These are phyloP conservation scores for Rhagoletis pomonella DNA, from an alignment of 1,140 invertebrate species.

Conservation along the genomic window DNA sequence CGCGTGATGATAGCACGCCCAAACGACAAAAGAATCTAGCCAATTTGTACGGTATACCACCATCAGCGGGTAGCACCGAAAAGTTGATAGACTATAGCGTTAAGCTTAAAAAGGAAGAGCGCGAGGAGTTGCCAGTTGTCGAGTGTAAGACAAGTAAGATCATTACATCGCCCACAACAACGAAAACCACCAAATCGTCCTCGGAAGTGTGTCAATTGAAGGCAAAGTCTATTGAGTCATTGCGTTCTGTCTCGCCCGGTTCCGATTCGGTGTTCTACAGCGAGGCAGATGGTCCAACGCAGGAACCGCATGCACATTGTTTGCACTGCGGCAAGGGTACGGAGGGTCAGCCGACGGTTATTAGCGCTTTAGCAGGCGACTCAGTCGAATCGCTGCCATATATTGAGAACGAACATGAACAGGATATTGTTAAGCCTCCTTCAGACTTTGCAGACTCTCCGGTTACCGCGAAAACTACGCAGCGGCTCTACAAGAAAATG, in stretches of 20 bases:
- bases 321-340: slow-evolving; percentile 88
- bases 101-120: slow-evolving; percentile 54
- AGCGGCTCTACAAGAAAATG: slow-evolving; percentile 85
- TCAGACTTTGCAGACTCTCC: slow-evolving; percentile 91
- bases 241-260: slow-evolving; percentile 88
- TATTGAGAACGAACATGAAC: slow-evolving; percentile 72
- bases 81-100: slow-evolving; percentile 67
- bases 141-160: slow-evolving; percentile 23
- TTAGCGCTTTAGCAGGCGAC: slow-evolving; percentile 75
- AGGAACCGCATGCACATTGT: slow-evolving; percentile 77
- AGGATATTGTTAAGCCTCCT: slow-evolving; percentile 88
- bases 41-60: slow-evolving; percentile 56
- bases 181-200: slow-evolving; percentile 63
- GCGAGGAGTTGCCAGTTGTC: background rate
- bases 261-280: slow-evolving; percentile 93
- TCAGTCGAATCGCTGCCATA: slow-evolving; percentile 71
- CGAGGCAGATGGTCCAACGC: slow-evolving; percentile 79
- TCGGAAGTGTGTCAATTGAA: slow-evolving; percentile 79
- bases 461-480: slow-evolving; percentile 76
- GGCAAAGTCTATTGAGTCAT: slow-evolving; percentile 88
- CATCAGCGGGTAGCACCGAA: slow-evolving; percentile 63
- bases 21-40: slow-evolving; percentile 52
- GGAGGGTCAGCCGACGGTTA: slow-evolving; percentile 71
- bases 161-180: background rate
- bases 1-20: slow-evolving; percentile 64